phyloP scores from a whole-genome alignment of 2,113 vertebrate species.

The Thamnaconus septentrionalis region DNA sequence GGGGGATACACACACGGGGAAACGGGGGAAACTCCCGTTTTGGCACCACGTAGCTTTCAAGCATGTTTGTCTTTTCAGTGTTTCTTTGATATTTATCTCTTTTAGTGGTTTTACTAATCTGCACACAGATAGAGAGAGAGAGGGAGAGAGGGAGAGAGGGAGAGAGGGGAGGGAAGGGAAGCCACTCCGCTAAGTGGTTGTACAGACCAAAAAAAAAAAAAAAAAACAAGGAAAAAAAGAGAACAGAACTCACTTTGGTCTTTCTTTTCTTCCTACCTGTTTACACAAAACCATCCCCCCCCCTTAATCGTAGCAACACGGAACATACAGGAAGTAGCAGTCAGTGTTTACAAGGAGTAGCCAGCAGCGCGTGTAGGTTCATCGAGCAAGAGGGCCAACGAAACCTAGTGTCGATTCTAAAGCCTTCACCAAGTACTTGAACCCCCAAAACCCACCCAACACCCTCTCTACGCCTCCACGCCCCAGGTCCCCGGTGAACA shows the following conservation, averaged over 20 bases:
- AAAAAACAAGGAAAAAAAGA: slow-evolving; percentile 68
- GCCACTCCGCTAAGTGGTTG: slow-evolving; percentile 83
- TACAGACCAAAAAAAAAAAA: slow-evolving; percentile 82
- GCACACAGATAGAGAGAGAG: slow-evolving; percentile 43
- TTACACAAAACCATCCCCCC: background rate
- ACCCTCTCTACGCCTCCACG: no score
- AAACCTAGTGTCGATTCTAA: no score
- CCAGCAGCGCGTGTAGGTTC: slow-evolving; percentile 27
- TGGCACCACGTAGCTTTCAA: slow-evolving; percentile 24
- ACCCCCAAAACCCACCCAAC: no score
- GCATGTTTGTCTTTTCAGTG: slow-evolving; percentile 41
- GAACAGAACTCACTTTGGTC: background rate
- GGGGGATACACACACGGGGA: no score
- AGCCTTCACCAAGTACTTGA: no score
- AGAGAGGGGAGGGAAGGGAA: no score
- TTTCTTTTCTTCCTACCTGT: slow-evolving; percentile 4
- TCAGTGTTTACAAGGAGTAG: slow-evolving; percentile 64
- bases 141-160: no score
- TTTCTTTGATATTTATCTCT: slow-evolving; percentile 55
- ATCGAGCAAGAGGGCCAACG: background rate
- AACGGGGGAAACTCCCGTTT: background rate
- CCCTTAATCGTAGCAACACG: slow-evolving; percentile 40
- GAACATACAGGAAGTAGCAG: slow-evolving; percentile 50
- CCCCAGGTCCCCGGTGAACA: no score
- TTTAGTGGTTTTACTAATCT: slow-evolving; percentile 78